Evolutionary conservation across 2,797 vertebrate genomes (phyloP), one percentile per base, ranked within the genome.

Genomic region (Ptychobarbus kaznakovi): DNA sequence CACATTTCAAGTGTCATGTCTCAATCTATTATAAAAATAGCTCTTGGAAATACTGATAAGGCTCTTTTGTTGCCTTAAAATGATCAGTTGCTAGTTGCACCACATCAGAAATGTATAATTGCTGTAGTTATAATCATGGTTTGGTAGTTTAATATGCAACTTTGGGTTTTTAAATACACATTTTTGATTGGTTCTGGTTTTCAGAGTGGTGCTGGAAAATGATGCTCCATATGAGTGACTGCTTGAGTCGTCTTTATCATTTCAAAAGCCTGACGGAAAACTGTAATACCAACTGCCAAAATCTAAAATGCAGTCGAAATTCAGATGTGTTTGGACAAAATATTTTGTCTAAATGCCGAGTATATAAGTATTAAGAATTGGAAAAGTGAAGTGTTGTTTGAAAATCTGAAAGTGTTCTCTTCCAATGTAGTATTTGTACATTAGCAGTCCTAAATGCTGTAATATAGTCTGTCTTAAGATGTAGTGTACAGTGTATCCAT

Each of bases 401-500:
- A 66, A 66, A 68, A 68, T 66, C 13, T 35, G 3, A 66, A 20
- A n/a, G 25, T 22, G 18, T 46, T 65, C 56, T 65, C 20, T 46
- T 79, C 58, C 22, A n/a, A 11, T 61, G 8, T 81, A 40, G 12
- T 12, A n/a, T 58, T 18, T 58, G 9, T 58, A 28, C n/a, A 72
- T 72, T 58, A 76, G 66, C 28, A 66, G 25, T 66, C 13, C 22
- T 38, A 40, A 75, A 83, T 76, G 44, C 61, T 83, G 40, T 74
- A 42, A 58, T 53, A 51, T 35, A 68, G 22, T 77, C 22, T 28
- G 28, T 83, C 7, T 65, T 83, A 22, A 76, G 44, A 76, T 66
- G 44, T 53, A 25, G 66, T 42, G 35, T 66, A 12, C 32, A 63
- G 25, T 83, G 58, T 53, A 20, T 53, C 3, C 16, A 25, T 77